Percentiles rank a stretch among this genome's conserved stretches.
These are phyloP conservation scores for Arnoldichthys spilopterus DNA, from an alignment of 2,797 vertebrate species.

Conservation along the genomic window DNA sequence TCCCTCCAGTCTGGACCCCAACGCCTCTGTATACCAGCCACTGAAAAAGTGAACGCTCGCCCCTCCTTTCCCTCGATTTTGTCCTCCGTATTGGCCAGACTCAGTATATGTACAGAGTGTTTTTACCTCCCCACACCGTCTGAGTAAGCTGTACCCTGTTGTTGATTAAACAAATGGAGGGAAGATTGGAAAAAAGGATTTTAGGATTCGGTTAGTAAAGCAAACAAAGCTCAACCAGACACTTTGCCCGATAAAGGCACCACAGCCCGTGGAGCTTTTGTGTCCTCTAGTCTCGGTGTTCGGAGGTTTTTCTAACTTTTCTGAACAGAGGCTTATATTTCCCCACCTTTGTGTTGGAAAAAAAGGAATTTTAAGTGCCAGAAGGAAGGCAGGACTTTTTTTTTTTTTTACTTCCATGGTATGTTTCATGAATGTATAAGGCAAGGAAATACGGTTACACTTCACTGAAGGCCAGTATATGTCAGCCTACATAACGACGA, in stretches of 20 bases:
- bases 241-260: constrained; percentile 73
- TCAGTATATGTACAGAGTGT: constrained; percentile 73
- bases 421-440: constrained; percentile 73
- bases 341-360: constrained; percentile 26
- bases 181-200: constrained; percentile 72
- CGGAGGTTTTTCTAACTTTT: constrained; percentile 15
- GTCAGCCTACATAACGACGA: too few relatives aligned
- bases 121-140: constrained; percentile 6
- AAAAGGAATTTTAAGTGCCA: constrained; percentile 36
- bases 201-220: constrained; percentile 71
- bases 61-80: neutral
- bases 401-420: constrained; percentile 30
- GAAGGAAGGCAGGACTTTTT: constrained; percentile 35
- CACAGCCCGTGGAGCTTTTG: constrained; percentile 67
- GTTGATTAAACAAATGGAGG: constrained; percentile 25
- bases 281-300: constrained; percentile 46
- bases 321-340: constrained; percentile 16
- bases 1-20: constrained; percentile 96
- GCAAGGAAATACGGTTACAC: constrained; percentile 20
- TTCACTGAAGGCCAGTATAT: too few relatives aligned
- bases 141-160: constrained; percentile 34
- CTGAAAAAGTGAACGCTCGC: constrained; percentile 89
- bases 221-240: constrained; percentile 75
- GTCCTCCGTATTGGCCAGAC: constrained; percentile 54
- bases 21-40: constrained; percentile 98